A percentile compares a stretch with the other conserved stretches of the same genome.
These are phyloP conservation scores for Yponomeuta plumbellus DNA, from an alignment of 2,888 invertebrate genomes.

Conservation along the genomic window DNA sequence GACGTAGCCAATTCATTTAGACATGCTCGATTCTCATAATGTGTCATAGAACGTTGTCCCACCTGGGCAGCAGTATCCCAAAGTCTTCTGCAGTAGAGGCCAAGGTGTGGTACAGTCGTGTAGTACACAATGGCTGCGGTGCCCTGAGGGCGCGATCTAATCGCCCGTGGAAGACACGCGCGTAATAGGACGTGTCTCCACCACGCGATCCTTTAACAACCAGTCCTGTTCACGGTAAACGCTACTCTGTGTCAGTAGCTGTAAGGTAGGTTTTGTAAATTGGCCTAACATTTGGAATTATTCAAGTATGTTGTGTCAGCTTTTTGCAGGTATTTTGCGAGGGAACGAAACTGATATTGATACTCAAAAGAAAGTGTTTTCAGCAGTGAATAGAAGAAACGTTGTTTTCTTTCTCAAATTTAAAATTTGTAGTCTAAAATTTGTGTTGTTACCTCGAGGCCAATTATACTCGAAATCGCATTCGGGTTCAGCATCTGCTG, in stretches of 20 bases:
- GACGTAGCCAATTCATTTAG: no score
- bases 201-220: constrained; percentile 1
- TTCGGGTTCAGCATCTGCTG: no score
- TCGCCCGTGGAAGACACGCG: not conserved
- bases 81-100: not conserved
- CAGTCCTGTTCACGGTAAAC: not conserved
- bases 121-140: not conserved
- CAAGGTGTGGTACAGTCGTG: not conserved
- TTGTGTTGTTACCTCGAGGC: no score
- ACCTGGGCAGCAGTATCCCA: not conserved
- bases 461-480: no score
- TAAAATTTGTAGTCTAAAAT: no score
- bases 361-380: no score
- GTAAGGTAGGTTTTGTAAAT: not conserved
- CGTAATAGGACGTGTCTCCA: not conserved
- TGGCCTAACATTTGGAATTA: not conserved
- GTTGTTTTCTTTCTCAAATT: no score
- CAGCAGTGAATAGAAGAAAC: no score
- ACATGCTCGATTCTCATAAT: no score
- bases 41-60: no score
- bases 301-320: not conserved
- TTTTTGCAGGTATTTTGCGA: not conserved
- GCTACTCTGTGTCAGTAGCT: not conserved
- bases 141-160: constrained; percentile 1
- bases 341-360: not conserved